Conservation (phyloP, 2,797 vertebrate species). For the Triplophysa yarkandensis region DNA sequence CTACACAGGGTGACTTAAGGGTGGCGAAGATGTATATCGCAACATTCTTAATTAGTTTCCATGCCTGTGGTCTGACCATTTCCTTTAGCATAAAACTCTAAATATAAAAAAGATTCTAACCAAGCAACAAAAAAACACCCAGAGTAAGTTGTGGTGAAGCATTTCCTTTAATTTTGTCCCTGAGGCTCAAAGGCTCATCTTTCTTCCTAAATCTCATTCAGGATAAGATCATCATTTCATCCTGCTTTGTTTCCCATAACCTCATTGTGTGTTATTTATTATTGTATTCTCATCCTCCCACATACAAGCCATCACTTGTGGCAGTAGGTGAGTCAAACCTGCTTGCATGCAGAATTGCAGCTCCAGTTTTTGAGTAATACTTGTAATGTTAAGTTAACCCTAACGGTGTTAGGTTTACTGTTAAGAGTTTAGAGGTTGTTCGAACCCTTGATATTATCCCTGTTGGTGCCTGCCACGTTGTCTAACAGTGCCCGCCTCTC, state of each 20-base stretch:
- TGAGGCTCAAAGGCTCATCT: not conserved
- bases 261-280: slow-evolving; percentile 1
- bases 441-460: slow-evolving; percentile 24
- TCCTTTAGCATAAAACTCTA: slow-evolving; percentile 24
- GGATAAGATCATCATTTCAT: not conserved
- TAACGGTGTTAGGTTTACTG: too few species aligned
- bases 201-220: slow-evolving; percentile 5
- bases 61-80: slow-evolving; percentile 35
- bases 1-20: slow-evolving; percentile 20
- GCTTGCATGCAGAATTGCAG: not conserved
- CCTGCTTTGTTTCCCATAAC: not conserved
- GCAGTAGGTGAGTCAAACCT: not conserved
- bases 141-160: slow-evolving; percentile 7
- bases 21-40: slow-evolving; percentile 24
- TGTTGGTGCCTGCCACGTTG: slow-evolving; percentile 21
- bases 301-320: not conserved
- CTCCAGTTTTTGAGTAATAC: too few species aligned
- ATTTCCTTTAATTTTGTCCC: not conserved
- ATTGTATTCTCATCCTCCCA: not conserved
- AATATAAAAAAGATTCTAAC: slow-evolving; percentile 13
- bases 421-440: too few species aligned
- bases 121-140: slow-evolving; percentile 29
- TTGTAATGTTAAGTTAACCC: too few species aligned
- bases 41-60: slow-evolving; percentile 38
- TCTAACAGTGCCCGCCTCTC: slow-evolving; percentile 7